phyloP scores from a whole-genome alignment of 2,888 invertebrate species.

The Pollenia griseotomentosa region DNA sequence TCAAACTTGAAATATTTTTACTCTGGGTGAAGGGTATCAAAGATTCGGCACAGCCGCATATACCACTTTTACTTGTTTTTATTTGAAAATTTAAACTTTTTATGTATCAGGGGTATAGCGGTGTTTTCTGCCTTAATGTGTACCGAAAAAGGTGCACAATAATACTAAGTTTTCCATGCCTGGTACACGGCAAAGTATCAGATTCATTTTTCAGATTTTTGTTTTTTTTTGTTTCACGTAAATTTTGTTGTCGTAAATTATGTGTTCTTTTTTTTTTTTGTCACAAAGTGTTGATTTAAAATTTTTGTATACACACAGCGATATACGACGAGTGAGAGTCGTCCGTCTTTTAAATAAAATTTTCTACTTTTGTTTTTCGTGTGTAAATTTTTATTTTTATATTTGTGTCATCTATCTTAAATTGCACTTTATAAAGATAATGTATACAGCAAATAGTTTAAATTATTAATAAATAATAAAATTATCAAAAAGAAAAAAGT shows the following conservation, averaged over 20 bases:
- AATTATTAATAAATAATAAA: constrained; percentile 52
- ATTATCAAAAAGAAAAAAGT: not conserved
- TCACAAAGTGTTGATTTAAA: constrained; percentile 50
- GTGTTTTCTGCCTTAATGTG: no score
- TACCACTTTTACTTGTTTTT: no score
- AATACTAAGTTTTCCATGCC: no score
- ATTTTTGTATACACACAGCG: not conserved
- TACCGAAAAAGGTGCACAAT: no score
- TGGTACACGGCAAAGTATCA: constrained; percentile 52
- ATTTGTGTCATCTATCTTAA: constrained; percentile 70
- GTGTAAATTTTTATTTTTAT: constrained; percentile 65
- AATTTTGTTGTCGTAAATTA: constrained; percentile 41
- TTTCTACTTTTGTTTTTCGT: constrained; percentile 49
- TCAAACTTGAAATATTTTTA: no score
- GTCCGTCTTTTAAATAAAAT: constrained; percentile 8
- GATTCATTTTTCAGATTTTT: constrained; percentile 43
- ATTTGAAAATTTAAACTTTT: no score
- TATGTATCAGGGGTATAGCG: no score
- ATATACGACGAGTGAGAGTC: not conserved
- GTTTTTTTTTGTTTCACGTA: not conserved
- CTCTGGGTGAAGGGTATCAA: no score
- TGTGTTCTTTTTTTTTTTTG: constrained; percentile 20
- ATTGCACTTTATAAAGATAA: constrained; percentile 59
- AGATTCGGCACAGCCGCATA: no score
- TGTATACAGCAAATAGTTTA: constrained; percentile 28